Percentiles rank a stretch among this genome's conserved stretches.
Conservation (phyloP, 2,113 vertebrate genomes). For the Aegithalos caudatus region DNA sequence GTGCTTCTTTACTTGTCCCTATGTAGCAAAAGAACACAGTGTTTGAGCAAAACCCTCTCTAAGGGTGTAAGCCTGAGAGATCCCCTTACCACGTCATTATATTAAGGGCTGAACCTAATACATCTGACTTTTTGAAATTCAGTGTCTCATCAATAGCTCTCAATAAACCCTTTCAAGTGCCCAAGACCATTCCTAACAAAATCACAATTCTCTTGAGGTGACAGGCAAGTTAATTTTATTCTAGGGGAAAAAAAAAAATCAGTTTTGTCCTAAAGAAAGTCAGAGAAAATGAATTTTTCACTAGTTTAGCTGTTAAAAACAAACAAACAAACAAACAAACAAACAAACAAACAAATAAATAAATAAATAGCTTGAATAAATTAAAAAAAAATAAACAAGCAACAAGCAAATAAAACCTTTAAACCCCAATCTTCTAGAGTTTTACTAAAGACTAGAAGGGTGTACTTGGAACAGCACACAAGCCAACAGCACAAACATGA, state of each 20-base stretch:
- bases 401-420: accelerated
- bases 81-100: not conserved
- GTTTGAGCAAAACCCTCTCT: not conserved
- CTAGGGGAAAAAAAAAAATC: accelerated
- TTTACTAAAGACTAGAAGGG: not conserved
- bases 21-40: not conserved
- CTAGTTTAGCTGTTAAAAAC: not conserved
- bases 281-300: not conserved
- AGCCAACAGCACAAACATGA: not conserved
- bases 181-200: not conserved
- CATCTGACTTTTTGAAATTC: not conserved
- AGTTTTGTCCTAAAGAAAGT: not conserved
- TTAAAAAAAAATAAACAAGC: no score
- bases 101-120: not conserved
- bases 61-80: not conserved
- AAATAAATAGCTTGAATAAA: no score
- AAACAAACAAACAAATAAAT: not conserved
- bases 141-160: not conserved
- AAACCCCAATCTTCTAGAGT: accelerated
- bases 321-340: not conserved
- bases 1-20: not conserved
- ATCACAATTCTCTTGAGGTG: not conserved
- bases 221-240: not conserved
- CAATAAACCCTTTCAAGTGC: not conserved
- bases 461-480: not conserved